Evolutionary conservation across 2,797 vertebrate genomes (phyloP), one percentile per base, ranked within the genome.

Genomic region (Petrocephalus sullivani): DNA sequence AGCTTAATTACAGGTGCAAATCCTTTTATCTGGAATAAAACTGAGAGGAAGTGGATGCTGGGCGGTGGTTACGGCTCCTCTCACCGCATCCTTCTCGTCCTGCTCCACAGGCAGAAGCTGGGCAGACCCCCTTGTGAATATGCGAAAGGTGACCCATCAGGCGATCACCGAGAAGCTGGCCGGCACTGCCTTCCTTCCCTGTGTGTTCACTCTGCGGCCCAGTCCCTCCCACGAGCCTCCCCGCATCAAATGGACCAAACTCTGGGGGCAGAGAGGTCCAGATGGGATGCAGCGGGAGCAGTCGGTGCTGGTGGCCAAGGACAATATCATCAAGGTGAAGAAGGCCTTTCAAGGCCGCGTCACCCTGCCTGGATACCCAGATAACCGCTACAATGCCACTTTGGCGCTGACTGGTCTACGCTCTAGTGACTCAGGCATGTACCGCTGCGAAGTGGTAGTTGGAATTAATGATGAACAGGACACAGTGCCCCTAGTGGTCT

Each of bases 181-280:
- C 0, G 96, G 96, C 92, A 94, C 96, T 0, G 96, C 95, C n/a
- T 93, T 97, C n/a, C 95, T 99, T 23, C 98, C 98, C 58, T 99
- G 98, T 90, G 92, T 98, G 91, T 98, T 98, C 92, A 94, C 96
- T 0, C 93, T 98, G 67, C 95, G 91, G 1, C 93, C 96, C 2
- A 89, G 94, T 0, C 91, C 94, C 6, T 89, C 93, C 0, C 91
- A 94, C 0, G 98, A 98, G 78, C 95, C 95, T 0, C 97, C 98
- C 0, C 96, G 98, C 37, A 94, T 99, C 95, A 99, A 99, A 92
- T 99, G 98, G 98, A 98, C 97, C 92, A 98, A 97, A 88, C 96
- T 99, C 58, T 96, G 95, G 96, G 96, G 96, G 67, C 97, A 96
- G 89, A 95, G 96, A 0, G 97, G 97, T 0, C 94, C 94, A 0